A percentile compares a stretch with the other conserved stretches of the same genome.
Conservation (phyloP, 2,888 invertebrate species). For the Leucophenga montana region DNA sequence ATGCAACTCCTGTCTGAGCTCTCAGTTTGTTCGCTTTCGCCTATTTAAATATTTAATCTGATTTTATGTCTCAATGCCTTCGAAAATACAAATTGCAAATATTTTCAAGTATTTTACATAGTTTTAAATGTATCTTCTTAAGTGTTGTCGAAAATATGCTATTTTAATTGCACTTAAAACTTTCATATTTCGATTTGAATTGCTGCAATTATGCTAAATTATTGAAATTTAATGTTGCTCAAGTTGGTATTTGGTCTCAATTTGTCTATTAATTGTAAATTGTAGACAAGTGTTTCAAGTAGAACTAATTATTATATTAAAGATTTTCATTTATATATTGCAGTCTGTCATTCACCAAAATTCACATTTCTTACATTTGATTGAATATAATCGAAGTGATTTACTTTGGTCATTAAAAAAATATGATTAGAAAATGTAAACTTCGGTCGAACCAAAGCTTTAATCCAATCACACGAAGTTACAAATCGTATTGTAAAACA, state of each 20-base stretch:
- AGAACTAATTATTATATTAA: not conserved
- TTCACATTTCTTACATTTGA: too few species aligned
- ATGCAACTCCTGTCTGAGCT: not conserved
- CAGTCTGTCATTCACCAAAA: not conserved
- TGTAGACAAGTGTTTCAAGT: not conserved
- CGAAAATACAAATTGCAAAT: conserved; percentile 9
- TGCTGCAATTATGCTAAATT: not conserved
- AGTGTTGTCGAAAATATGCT: conserved; percentile 9
- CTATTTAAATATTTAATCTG: conserved; percentile 64
- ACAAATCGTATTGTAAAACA: too few species aligned
- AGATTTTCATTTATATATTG: not conserved
- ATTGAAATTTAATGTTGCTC: conserved; percentile 8
- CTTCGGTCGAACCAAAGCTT: too few species aligned
- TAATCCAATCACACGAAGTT: too few species aligned
- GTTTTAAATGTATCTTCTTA: not conserved
- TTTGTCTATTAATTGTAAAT: too few species aligned
- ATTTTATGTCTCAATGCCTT: conserved; percentile 58
- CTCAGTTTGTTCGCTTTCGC: conserved; percentile 28
- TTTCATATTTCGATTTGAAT: not conserved
- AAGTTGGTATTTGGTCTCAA: not conserved
- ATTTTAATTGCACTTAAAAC: conserved; percentile 21
- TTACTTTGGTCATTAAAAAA: too few species aligned
- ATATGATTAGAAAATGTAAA: too few species aligned
- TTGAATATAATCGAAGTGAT: too few species aligned
- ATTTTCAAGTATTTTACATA: conserved; percentile 9